Evolutionary conservation across 2,797 vertebrate genomes (phyloP).

Genomic region (Tenualosa thibaudeaui): DNA sequence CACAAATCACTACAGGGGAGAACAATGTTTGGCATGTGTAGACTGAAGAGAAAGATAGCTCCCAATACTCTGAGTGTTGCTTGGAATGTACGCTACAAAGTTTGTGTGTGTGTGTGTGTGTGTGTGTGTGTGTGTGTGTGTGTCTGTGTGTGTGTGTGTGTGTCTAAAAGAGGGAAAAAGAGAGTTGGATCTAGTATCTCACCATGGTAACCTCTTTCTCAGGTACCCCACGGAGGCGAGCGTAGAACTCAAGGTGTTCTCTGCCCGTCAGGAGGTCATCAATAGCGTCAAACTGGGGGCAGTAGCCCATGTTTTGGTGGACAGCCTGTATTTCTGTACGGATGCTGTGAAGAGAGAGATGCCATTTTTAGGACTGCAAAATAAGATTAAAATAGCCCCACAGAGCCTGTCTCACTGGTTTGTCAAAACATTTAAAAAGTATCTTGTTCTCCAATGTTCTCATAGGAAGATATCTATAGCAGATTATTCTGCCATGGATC

Average conservation of each 20-base stretch:
- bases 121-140: background rate
- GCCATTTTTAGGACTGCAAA: background rate
- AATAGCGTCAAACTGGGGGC: slow-evolving; percentile 95
- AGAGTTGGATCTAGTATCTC: slow-evolving; percentile 47
- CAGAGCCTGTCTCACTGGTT: background rate
- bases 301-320: slow-evolving; percentile 96
- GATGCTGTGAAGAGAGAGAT: slow-evolving; percentile 72
- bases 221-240: slow-evolving; percentile 89
- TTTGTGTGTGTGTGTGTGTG: background rate
- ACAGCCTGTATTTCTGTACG: slow-evolving; percentile 86
- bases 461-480: too few species aligned
- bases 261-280: slow-evolving; percentile 90
- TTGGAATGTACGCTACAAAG: background rate
- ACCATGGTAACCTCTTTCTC: slow-evolving; percentile 93
- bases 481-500: too few species aligned
- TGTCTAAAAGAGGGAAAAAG: background rate
- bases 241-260: slow-evolving; percentile 96
- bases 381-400: background rate
- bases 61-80: background rate
- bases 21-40: background rate
- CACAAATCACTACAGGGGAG: background rate
- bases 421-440: background rate
- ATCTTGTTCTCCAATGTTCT: background rate
- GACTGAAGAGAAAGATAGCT: background rate
- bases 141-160: background rate